Conservation (phyloP, 2,888 invertebrate species). For the Drosophila recens region DNA sequence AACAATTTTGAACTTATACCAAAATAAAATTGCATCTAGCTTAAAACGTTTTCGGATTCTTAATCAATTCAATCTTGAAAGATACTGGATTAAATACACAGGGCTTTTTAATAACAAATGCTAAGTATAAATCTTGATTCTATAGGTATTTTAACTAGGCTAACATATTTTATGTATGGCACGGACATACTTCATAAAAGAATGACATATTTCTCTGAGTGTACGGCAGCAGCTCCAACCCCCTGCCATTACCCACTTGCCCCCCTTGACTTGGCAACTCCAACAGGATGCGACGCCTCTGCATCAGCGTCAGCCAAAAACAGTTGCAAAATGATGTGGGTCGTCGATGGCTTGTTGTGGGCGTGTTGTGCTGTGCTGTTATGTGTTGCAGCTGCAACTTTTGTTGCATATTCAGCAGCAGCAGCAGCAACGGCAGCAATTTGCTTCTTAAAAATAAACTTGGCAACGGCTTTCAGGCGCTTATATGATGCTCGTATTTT, state of each 20-base stretch:
- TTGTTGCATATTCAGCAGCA: constrained; percentile 78
- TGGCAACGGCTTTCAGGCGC: constrained; percentile 61
- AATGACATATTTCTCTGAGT: too few relatives aligned
- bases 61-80: too few relatives aligned
- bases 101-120: too few relatives aligned
- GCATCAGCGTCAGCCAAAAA: constrained; percentile 70
- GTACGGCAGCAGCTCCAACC: constrained; percentile 4
- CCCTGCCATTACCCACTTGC: not conserved
- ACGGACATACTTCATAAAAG: too few relatives aligned
- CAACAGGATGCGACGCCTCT: constrained; percentile 33
- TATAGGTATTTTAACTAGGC: too few relatives aligned
- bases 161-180: too few relatives aligned
- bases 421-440: constrained; percentile 61
- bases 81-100: too few relatives aligned
- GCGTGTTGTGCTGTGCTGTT: constrained; percentile 27
- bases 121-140: too few relatives aligned
- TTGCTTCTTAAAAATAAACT: constrained; percentile 65
- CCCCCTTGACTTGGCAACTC: constrained; percentile 3
- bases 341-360: constrained; percentile 52
- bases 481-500: constrained; percentile 61
- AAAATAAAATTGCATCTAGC: too few relatives aligned
- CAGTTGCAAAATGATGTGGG: constrained; percentile 76
- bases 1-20: too few relatives aligned
- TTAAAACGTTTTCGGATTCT: too few relatives aligned
- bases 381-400: constrained; percentile 65